Evolutionary conservation across 2,888 invertebrate species (phyloP).

Genomic region (Branchellion lobata): DNA sequence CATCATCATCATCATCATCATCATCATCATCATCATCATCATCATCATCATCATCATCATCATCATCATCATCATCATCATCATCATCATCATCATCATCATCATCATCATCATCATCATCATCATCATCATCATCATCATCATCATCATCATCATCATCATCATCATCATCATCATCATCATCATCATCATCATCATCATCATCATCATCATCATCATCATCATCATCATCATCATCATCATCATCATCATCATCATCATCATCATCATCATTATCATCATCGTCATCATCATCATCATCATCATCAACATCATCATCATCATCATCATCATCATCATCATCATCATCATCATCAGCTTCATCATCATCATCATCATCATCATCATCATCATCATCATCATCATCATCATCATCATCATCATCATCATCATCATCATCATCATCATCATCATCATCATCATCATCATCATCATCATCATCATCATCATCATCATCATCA

Average conservation of each 20-base stretch:
- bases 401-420: conserved; percentile 34
- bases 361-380: conserved; percentile 20
- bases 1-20: conserved; percentile 28
- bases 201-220: no score
- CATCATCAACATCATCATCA: no score
- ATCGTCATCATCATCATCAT: background rate
- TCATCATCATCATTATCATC: no score
- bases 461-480: conserved; percentile 36
- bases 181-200: conserved; percentile 33
- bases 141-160: conserved; percentile 46
- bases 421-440: conserved; percentile 38
- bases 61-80: background rate
- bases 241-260: no score
- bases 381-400: conserved; percentile 36
- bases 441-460: conserved; percentile 40
- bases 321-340: no score
- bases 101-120: conserved; percentile 36
- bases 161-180: conserved; percentile 43
- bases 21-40: conserved; percentile 1
- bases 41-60: conserved; percentile 8
- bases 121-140: conserved; percentile 42
- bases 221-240: no score
- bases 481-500: conserved; percentile 37
- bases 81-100: conserved; percentile 26
- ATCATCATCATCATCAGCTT: conserved; percentile 1